phyloP scores from a whole-genome alignment of 1,140 invertebrate genomes.

The Berghia stephanieae region DNA sequence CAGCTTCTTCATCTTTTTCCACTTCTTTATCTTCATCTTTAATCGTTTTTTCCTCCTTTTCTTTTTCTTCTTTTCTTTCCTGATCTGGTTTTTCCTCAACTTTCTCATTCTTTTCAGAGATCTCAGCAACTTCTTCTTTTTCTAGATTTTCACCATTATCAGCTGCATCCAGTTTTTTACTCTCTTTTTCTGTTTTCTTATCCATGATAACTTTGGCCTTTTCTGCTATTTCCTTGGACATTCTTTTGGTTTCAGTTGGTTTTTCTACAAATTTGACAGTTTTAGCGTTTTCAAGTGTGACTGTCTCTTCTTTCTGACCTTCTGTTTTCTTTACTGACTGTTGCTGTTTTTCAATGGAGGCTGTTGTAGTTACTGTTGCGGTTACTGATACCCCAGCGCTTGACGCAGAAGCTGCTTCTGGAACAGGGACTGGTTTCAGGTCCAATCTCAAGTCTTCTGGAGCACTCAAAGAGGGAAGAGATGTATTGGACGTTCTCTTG shows the following conservation, averaged over 20 bases:
- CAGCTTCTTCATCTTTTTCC: not conserved
- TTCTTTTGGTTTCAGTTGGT: not conserved
- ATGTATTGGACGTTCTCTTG: slow-evolving; percentile 37
- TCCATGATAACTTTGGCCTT: not conserved
- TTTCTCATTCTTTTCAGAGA: not conserved
- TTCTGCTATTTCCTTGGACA: not conserved
- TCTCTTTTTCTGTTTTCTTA: slow-evolving; percentile 16
- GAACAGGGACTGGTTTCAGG: slow-evolving; percentile 35
- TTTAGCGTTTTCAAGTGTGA: slow-evolving; percentile 23
- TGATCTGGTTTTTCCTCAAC: not conserved
- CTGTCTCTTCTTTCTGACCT: slow-evolving; percentile 15
- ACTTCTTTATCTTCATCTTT: slow-evolving; percentile 4
- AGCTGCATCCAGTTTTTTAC: slow-evolving; percentile 8
- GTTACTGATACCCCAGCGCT: too few relatives aligned
- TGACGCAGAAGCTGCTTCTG: too few relatives aligned
- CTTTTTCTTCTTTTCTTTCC: not conserved
- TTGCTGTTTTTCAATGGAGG: slow-evolving; percentile 34
- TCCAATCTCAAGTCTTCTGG: slow-evolving; percentile 34
- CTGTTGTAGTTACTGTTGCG: slow-evolving; percentile 13
- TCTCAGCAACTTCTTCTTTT: not conserved
- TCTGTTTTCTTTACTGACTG: slow-evolving; percentile 34
- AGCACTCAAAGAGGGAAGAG: slow-evolving; percentile 22
- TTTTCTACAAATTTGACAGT: slow-evolving; percentile 27
- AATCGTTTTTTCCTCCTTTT: not conserved
- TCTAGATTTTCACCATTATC: slow-evolving; percentile 16